Base-by-base conservation (phyloP, 2,888 invertebrate genomes). In the Hofmannophila pseudospretella region DNA sequence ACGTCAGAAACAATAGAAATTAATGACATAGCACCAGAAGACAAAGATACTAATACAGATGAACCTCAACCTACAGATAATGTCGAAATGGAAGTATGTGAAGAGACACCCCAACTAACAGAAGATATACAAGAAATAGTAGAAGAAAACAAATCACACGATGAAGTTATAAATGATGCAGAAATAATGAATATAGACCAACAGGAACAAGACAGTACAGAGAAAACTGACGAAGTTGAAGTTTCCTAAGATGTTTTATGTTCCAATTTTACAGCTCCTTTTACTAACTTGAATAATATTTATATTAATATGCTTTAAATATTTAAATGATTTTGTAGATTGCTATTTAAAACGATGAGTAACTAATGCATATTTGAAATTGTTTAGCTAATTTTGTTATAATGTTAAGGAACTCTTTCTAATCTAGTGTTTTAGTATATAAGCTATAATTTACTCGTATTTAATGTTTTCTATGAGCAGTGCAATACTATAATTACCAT, bases 181-280 rank as follows among this genome's bases (percentile, higher is more conserved):
- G 8, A 23, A 23, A 23, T 23, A 23, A 8, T 5, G 2, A n/a
- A 2, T 5, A 7, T 7, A 3, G 23, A 23, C 4, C 2, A 5
- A 23, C 8, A 2, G 7, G 23, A n/a, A n/a, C 9, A 28, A 36
- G n/a, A 8, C 35, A 32, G 36, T 12, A 4, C 33, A 20, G 41
- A 47, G 10, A 34, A 44, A 25, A 35, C 26, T 30, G 20, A 12
- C 14, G 29, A 36, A 22, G 29, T 28, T 25, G 30, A 30, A 25
- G 20, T 8, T 25, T 19, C 20, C 4, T 28, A 11, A 8, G 4
- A 30, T 5, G n/a, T 20, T 3, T 4, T 20, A 20, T 20, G n/a
- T n/a, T n/a, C n/a, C n/a, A n/a, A n/a, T n/a, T n/a, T n/a, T n/a
- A n/a, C n/a, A n/a, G n/a, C n/a, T n/a, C n/a, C n/a, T n/a, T n/a